Conservation (phyloP, 2,797 vertebrate genomes). For the Cryptoblepharus egeriae region DNA sequence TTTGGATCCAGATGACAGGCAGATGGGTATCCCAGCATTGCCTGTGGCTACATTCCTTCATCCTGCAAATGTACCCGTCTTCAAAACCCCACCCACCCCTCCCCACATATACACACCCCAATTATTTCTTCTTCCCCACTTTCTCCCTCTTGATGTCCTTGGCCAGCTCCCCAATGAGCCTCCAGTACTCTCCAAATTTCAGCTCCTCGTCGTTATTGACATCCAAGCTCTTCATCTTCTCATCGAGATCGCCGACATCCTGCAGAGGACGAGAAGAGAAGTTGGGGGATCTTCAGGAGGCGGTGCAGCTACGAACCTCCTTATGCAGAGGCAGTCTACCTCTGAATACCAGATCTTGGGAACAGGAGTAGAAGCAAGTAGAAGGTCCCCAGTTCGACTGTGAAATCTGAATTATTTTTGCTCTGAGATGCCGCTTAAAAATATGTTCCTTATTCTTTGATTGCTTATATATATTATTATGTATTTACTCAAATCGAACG, state of each 20-base stretch:
- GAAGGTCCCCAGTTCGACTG: too few species aligned
- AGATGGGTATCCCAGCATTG: neutral
- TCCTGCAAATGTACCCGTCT: neutral
- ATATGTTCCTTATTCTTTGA: too few species aligned
- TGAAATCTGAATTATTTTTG: too few species aligned
- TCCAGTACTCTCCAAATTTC: slow-evolving; percentile 77
- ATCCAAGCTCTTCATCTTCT: slow-evolving; percentile 76
- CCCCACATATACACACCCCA: fast-evolving
- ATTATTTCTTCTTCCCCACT: slow-evolving; percentile 5
- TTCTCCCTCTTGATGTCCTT: slow-evolving; percentile 66
- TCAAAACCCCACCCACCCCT: neutral
- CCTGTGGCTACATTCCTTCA: neutral
- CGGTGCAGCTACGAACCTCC: neutral
- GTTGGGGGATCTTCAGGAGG: neutral
- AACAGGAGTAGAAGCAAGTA: too few species aligned
- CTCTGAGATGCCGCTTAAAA: too few species aligned
- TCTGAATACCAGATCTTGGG: too few species aligned
- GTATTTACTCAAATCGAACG: too few species aligned
- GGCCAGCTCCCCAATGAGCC: slow-evolving; percentile 76
- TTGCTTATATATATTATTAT: too few species aligned
- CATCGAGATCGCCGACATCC: slow-evolving; percentile 74
- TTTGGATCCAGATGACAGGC: neutral
- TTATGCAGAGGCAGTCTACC: too few species aligned
- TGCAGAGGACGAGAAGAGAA: slow-evolving; percentile 28
- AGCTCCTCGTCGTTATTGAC: slow-evolving; percentile 75